A percentile compares a stretch with the other conserved stretches of the same genome.
Conservation (phyloP, 2,113 vertebrate species). For the Phasianus colchicus region DNA sequence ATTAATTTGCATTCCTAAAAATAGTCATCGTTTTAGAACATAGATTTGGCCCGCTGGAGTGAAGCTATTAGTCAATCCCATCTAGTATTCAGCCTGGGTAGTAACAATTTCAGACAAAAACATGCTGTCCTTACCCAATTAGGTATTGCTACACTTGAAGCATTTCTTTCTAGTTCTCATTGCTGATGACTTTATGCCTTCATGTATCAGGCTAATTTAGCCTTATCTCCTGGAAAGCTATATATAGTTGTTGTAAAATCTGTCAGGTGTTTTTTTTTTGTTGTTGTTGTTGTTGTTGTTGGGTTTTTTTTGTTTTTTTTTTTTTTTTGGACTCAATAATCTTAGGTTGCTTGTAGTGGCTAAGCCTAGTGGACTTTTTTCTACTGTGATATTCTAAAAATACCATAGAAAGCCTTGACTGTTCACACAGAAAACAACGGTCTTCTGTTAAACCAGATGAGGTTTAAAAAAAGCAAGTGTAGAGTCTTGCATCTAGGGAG, state of each 20-base stretch:
- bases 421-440: neutral
- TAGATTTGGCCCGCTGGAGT: neutral
- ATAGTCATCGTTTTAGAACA: neutral
- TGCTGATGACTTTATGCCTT: neutral
- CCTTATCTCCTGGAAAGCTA: constrained; percentile 39
- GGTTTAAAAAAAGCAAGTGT: too few species aligned
- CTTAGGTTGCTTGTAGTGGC: neutral
- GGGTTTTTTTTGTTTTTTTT: neutral
- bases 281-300: too few species aligned
- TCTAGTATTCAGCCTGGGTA: constrained; percentile 16
- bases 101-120: constrained; percentile 34
- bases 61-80: constrained; percentile 16
- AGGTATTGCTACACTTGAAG: constrained; percentile 2
- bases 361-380: constrained; percentile 6
- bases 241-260: constrained; percentile 23
- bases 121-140: neutral
- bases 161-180: constrained; percentile 10
- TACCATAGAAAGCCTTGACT: neutral
- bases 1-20: constrained; percentile 33
- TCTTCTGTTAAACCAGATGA: too few species aligned
- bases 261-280: neutral
- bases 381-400: neutral
- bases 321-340: neutral
- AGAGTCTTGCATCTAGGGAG: too few species aligned
- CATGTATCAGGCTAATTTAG: neutral